phyloP scores from a whole-genome alignment of 1,140 invertebrate species.

The Drosophila nannoptera region DNA sequence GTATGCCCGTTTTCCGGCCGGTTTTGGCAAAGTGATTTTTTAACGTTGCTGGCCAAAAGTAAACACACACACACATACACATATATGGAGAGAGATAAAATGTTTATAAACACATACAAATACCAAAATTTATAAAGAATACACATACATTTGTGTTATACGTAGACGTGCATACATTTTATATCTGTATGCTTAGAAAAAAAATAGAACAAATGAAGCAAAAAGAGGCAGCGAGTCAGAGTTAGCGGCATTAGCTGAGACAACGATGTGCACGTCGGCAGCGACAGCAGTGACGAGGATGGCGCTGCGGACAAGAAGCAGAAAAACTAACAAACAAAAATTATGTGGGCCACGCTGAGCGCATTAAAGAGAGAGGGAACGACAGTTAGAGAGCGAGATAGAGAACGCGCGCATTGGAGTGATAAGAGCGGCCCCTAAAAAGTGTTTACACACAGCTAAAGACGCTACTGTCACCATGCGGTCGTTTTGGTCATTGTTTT shows the following conservation, averaged over 20 bases:
- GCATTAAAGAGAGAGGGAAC: constrained; percentile 45
- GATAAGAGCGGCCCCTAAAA: constrained; percentile 32
- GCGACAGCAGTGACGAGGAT: constrained; percentile 6
- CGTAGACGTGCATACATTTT: too few species aligned
- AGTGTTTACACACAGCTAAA: constrained; percentile 52
- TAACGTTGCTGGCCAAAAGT: constrained; percentile 66
- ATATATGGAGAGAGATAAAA: constrained; percentile 9
- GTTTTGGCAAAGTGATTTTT: constrained; percentile 58
- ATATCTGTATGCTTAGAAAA: constrained; percentile 2
- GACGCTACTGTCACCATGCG: constrained; percentile 44
- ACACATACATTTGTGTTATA: constrained; percentile 10
- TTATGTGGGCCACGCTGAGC: constrained; percentile 66
- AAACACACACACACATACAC: constrained; percentile 19
- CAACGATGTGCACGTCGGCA: not conserved
- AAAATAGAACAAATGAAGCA: constrained; percentile 66
- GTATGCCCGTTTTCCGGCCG: constrained; percentile 65
- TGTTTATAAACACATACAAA: constrained; percentile 13
- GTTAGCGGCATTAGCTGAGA: constrained; percentile 13
- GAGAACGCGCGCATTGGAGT: constrained; percentile 25
- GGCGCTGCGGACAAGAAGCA: constrained; percentile 46
- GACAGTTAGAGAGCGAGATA: constrained; percentile 21
- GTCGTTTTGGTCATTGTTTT: constrained; percentile 18
- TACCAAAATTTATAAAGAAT: constrained; percentile 12
- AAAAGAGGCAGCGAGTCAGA: constrained; percentile 26
- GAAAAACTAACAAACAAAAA: constrained; percentile 75